Conservation (phyloP, 30 jellyfish, hydroid and myxozoan species). For the Hydractinia echinata region DNA sequence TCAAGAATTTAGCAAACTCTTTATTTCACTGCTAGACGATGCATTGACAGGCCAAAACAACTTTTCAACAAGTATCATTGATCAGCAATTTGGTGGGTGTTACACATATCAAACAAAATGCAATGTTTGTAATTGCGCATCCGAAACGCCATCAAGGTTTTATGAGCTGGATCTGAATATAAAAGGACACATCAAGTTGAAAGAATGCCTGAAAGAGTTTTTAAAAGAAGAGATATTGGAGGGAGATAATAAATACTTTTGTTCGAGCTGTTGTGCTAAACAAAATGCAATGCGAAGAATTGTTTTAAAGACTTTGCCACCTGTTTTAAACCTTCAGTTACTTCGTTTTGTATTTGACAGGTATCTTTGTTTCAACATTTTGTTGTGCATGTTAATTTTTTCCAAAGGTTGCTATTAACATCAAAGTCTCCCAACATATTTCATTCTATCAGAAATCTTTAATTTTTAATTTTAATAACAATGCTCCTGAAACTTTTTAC, state of each 20-base stretch:
- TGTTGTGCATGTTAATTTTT: background rate
- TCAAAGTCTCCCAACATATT: background rate
- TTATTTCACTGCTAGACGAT: slow-evolving; percentile 59
- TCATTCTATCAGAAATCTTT: too few species aligned
- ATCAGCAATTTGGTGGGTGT: slow-evolving; percentile 72
- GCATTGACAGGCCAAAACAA: slow-evolving; percentile 42
- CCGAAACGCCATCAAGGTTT: slow-evolving; percentile 58
- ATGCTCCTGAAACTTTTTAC: too few species aligned
- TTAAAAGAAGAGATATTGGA: slow-evolving; percentile 82
- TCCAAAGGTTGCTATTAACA: background rate
- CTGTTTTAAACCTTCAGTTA: slow-evolving; percentile 69
- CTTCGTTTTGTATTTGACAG: slow-evolving; percentile 90
- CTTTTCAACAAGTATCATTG: slow-evolving; percentile 42
- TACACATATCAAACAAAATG: slow-evolving; percentile 82
- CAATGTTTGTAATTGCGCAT: slow-evolving; percentile 45
- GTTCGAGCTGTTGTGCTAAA: slow-evolving; percentile 64
- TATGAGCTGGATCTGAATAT: slow-evolving; percentile 75
- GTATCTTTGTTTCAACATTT: slow-evolving; percentile 27
- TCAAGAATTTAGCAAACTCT: slow-evolving; percentile 81
- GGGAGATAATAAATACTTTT: slow-evolving; percentile 75
- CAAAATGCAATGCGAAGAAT: slow-evolving; percentile 73
- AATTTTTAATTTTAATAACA: too few species aligned
- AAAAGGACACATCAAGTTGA: slow-evolving; percentile 66
- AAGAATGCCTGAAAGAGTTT: slow-evolving; percentile 75
- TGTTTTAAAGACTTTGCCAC: slow-evolving; percentile 66